Base-by-base conservation (phyloP, 2,113 vertebrate species). In the Piprites chloris region DNA sequence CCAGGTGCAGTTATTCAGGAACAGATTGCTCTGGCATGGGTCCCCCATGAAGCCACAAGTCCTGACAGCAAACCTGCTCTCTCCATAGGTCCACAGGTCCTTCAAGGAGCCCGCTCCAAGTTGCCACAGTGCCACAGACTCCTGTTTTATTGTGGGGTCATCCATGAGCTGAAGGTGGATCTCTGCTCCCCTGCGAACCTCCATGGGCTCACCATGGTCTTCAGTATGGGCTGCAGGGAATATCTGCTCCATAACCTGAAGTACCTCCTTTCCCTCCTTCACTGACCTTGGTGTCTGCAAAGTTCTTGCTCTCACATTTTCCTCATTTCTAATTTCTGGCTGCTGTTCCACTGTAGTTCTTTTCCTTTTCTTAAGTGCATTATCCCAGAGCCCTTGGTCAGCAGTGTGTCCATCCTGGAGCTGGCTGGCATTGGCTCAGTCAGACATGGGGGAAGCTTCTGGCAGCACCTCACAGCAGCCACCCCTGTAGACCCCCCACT, bases 181-280 rank as follows among this genome's bases (percentile, higher is more conserved):
- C 26, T 67, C 39, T 71, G 56, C 23, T 71, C 23, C 35, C 5
- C 9, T 19, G 2, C 9, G 5, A 14, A 47, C 5, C 5, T 6
- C 18, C 37, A 7, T 7, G 22, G 42, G 11, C 28, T 58, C 26
- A 37, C 11, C 0, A 0, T 6, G 13, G 6, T 35, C 37, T 52
- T 30, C 42, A 33, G 18, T 20, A 6, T 0, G 0, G 42, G 4
- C 3, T 84, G 61, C 23, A n/a, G 11, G 6, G 39, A 80, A 44
- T 42, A 49, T 78, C 55, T 35, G 27, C 11, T 75, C 39, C 3
- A 0, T 21, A 26, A 5, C 14, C 20, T 42, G 39, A 3, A 71
- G 23, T 20, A 28, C 4, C 10, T 75, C 18, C 22, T 63, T 20
- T 14, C 23, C 2, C 3, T 59, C 10, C 33, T 62, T 23, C 46